phyloP scores from a whole-genome alignment of 2,113 vertebrate genomes.

The Struthidea cinerea region DNA sequence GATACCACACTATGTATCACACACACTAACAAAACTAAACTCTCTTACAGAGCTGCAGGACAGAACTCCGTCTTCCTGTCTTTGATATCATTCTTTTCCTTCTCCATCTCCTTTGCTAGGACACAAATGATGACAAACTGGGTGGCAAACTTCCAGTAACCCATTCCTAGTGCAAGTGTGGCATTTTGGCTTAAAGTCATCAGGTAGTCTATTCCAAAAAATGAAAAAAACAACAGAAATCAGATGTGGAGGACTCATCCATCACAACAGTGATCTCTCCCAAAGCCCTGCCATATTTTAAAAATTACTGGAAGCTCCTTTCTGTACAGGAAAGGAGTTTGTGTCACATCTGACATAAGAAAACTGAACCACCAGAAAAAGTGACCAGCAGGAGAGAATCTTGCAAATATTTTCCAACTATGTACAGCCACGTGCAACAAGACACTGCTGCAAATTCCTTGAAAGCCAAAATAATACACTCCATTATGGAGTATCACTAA shows the following conservation, averaged over 20 bases:
- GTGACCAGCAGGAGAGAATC: background rate
- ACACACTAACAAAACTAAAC: background rate
- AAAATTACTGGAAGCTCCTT: background rate
- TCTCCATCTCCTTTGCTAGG: background rate
- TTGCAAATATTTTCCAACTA: background rate
- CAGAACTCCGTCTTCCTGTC: background rate
- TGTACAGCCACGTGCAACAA: background rate
- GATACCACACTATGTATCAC: background rate
- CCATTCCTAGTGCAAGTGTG: background rate
- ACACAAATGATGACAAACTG: background rate
- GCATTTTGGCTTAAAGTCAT: background rate
- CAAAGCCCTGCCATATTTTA: background rate
- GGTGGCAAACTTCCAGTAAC: background rate
- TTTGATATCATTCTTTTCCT: background rate
- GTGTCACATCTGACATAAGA: background rate
- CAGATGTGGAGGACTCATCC: background rate
- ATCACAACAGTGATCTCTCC: background rate
- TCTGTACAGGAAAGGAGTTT: background rate
- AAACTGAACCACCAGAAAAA: background rate
- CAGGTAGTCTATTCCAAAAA: background rate
- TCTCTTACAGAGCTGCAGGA: background rate
- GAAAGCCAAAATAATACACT: background rate
- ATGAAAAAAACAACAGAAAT: background rate
- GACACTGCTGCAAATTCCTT: background rate
- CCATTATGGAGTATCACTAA: background rate